These are phyloP conservation scores for Eristalis arbustorum DNA, from an alignment of 2,888 invertebrate genomes.

Conservation along the genomic window DNA sequence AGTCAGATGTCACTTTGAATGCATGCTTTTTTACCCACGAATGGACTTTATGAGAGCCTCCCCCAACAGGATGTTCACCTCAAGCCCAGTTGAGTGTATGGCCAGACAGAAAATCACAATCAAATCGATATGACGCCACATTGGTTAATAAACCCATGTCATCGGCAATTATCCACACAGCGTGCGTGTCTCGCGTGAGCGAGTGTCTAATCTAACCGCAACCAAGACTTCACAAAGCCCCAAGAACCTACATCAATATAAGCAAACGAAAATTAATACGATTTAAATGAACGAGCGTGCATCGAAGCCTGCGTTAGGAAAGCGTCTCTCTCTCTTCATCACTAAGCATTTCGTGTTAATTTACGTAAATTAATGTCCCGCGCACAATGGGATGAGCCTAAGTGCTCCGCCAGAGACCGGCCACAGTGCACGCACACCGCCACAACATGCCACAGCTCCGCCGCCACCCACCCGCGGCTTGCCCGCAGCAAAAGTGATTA, in stretches of 20 bases:
- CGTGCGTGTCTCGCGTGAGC: background rate
- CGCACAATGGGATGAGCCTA: slow-evolving; percentile 16
- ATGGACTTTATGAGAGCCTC: background rate
- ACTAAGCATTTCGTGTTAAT: slow-evolving; percentile 26
- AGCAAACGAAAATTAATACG: slow-evolving; percentile 42
- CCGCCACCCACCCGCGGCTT: background rate
- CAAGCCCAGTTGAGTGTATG: background rate
- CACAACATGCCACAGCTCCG: background rate
- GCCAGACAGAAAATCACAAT: background rate
- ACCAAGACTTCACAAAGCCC: background rate
- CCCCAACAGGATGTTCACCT: background rate
- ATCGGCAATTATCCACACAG: background rate
- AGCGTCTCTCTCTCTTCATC: background rate
- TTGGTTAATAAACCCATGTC: background rate
- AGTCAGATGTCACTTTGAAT: no score
- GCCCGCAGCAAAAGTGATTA: slow-evolving; percentile 29
- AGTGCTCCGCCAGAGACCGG: slow-evolving; percentile 8
- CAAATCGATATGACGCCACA: background rate
- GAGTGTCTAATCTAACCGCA: background rate
- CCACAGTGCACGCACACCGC: background rate
- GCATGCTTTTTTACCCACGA: background rate
- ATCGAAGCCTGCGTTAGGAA: background rate
- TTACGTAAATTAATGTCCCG: slow-evolving; percentile 35
- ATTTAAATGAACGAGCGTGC: slow-evolving; percentile 26
- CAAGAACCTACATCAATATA: slow-evolving; percentile 6